Base-by-base conservation (phyloP, 2,888 invertebrate genomes). In the Anagyrus pseudococci region DNA sequence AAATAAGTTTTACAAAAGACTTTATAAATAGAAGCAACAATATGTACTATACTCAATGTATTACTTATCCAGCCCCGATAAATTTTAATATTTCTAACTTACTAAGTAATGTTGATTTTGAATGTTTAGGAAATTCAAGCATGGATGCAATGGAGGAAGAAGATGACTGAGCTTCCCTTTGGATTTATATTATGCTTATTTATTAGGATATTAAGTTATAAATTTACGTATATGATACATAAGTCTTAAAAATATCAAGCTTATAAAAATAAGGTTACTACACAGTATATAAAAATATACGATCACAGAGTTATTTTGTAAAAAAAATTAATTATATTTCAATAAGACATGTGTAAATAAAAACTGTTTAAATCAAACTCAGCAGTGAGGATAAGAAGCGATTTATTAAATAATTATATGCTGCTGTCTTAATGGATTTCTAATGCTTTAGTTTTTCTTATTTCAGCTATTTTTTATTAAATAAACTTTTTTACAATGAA, bases 131-230 rank as follows among this genome's bases (percentile, higher is more conserved):
- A 50, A 72, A 70, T n/a, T 62, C 70, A 48, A 66, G 69, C 47
- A 65, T 69, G 20, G 77, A 75, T 57, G 69, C 72, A n/a, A 79
- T 78, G 75, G 79, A 80, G 66, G 79, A 80, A 69, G 79, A 80
- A 44, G 79, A 80, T 44, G 78, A 79, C 67, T 78, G 69, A 77
- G 43, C 52, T 46, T 6, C 48, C 37, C 65, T 62, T 58, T 49
- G 53, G 60, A 47, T 59, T 47, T 47, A 55, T n/a, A 61, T 55
- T 62, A 67, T 37, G 23, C 48, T 53, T 66, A 63, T 64, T 49
- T 58, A 61, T 58, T 55, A 58, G 61, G 48, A 10, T 13, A 58
- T 67, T 65, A 63, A 37, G 10, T 26, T 17, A 47, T 37, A 37
- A 37, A 2, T 37, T 40, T 47, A n/a, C n/a, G n/a, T n/a, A n/a